A percentile compares a stretch with the other conserved stretches of the same genome.
Conservation (phyloP, 2,888 invertebrate genomes). For the Sisyra nigra region DNA sequence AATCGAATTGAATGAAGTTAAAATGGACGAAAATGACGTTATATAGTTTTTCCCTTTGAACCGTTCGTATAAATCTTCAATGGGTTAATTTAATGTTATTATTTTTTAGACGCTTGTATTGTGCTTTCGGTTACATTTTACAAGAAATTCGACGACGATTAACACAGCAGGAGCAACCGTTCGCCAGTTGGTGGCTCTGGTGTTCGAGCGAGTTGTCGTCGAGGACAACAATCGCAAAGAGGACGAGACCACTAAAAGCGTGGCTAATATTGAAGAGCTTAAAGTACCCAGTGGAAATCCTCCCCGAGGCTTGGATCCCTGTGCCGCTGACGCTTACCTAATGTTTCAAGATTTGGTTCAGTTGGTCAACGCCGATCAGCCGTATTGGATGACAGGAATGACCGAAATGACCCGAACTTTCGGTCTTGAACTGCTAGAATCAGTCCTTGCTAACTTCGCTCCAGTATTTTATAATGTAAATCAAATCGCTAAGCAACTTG, state of each 20-base stretch:
- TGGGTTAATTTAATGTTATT: conserved; percentile 10
- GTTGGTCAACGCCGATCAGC: conserved; percentile 90
- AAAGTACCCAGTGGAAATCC: conserved; percentile 59
- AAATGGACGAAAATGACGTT: too few species aligned
- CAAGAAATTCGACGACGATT: conserved; percentile 85
- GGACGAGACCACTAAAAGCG: conserved; percentile 12
- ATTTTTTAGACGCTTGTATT: conserved; percentile 78
- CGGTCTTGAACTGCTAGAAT: conserved; percentile 87
- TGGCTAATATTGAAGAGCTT: conserved; percentile 54
- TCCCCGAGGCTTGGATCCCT: conserved; percentile 69
- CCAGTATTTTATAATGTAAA: conserved; percentile 67
- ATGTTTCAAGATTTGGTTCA: conserved; percentile 96
- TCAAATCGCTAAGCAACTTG: background rate
- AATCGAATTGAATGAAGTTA: too few species aligned
- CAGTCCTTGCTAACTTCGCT: conserved; percentile 75
- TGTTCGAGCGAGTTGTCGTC: conserved; percentile 70
- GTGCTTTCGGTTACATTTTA: conserved; percentile 92
- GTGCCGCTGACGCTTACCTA: conserved; percentile 87
- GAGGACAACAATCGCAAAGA: conserved; percentile 40
- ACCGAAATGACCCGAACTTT: conserved; percentile 96
- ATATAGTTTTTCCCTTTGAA: too few species aligned
- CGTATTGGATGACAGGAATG: conserved; percentile 89
- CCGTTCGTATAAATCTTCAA: too few species aligned
- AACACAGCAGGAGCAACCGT: conserved; percentile 98
- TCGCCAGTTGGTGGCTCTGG: conserved; percentile 81